Conservation (phyloP, 2,888 invertebrate genomes). For the Mongoloraphidia duomilia region DNA sequence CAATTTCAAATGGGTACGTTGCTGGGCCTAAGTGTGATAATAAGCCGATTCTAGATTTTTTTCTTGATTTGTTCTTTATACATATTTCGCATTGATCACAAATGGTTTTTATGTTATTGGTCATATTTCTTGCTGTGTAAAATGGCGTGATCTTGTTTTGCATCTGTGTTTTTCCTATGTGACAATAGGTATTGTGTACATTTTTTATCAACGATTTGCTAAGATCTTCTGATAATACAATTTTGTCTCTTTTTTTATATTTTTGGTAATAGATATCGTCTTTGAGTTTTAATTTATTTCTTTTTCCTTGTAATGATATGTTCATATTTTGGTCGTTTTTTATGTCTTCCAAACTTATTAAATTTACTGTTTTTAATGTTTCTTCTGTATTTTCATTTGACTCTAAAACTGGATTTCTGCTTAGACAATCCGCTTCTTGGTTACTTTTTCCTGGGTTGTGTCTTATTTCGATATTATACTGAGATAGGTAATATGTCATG, state of each 20-base stretch:
- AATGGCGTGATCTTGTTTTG: not conserved
- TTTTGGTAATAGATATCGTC: constrained; percentile 7
- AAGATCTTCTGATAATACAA: constrained; percentile 10
- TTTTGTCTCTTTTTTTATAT: constrained; percentile 8
- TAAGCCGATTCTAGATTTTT: constrained; percentile 12
- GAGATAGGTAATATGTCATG: constrained; percentile 12
- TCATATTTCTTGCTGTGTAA: constrained; percentile 5
- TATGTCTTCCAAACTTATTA: constrained; percentile 5
- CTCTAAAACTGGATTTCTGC: constrained; percentile 11
- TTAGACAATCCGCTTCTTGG: constrained; percentile 13
- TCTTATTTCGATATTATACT: constrained; percentile 14
- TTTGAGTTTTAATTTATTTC: constrained; percentile 4
- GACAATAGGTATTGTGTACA: constrained; percentile 7
- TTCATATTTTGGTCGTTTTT: constrained; percentile 6
- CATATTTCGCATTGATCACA: constrained; percentile 14
- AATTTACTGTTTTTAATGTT: constrained; percentile 6
- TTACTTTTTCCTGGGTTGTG: constrained; percentile 13
- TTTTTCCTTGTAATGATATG: not conserved
- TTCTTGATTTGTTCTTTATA: constrained; percentile 20
- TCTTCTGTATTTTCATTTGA: constrained; percentile 8
- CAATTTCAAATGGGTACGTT: constrained; percentile 18
- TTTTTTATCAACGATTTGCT: constrained; percentile 8
- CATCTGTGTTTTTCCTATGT: not conserved
- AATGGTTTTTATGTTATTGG: constrained; percentile 7
- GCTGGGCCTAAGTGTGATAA: constrained; percentile 16